Evolutionary conservation across 1,140 invertebrate species (phyloP), one percentile per base, ranked within the genome.

Genomic region (Aporrectodea caliginosa): DNA sequence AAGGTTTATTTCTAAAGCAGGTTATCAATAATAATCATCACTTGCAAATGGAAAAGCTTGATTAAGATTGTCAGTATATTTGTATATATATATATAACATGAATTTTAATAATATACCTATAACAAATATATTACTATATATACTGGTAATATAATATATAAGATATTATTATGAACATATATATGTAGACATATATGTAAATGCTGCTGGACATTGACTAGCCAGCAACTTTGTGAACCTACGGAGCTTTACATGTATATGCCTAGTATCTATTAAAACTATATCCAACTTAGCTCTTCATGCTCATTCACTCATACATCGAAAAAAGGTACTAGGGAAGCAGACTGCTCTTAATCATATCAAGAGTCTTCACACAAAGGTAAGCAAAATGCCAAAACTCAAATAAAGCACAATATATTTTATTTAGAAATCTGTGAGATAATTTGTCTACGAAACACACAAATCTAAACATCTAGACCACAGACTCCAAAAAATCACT

Each of bases 331-430:
- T 58, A 12, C 43, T 58, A 58, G 43, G 43, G 43, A 58, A 58
- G 43, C 43, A 58, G 22, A 58, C 22, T 58, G 43, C 22, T 22
- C 43, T 6, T 58, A 58, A 58, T 58, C 22, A 58, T 58, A 58
- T 12, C 22, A 58, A 58, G 43, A 58, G 43, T 58, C 43, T 12
- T 58, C 6, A 12, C 43, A 58, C 43, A 58, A 58, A 58, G 43
- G 6, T 58, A 58, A 58, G 43, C 43, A 58, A 58, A n/a, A 58
- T 58, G 43, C 43, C 6, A 58, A 12, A 12, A 58, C 6, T 58
- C 43, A 58, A 58, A 58, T 58, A 58, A 58, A 58, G 43, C 43
- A 58, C 43, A 58, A 58, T 58, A 58, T n/a, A n/a, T n/a, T n/a
- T 12, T 58, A 58, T 58, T 58, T 22, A 58, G 43, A 58, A 58